Percentiles rank a stretch among this genome's conserved stretches.
These are phyloP conservation scores for Drosophila meridionalis DNA, from an alignment of 2,888 invertebrate genomes.

Conservation along the genomic window DNA sequence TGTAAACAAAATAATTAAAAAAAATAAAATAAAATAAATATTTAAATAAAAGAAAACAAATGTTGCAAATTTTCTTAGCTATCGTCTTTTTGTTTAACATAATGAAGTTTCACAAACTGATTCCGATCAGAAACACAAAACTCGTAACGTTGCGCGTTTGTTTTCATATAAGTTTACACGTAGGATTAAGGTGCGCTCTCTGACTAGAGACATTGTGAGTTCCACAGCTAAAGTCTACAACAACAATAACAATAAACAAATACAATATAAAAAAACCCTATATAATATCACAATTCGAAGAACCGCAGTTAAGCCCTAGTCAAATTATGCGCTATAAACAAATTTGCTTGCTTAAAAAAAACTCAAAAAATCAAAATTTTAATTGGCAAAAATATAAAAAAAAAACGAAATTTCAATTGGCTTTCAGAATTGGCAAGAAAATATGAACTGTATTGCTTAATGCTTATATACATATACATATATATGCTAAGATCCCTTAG, in stretches of 20 bases:
- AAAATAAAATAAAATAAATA: conserved; percentile 1
- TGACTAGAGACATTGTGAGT: conserved; percentile 83
- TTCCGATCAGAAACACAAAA: conserved; percentile 33
- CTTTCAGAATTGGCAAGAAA: conserved; percentile 40
- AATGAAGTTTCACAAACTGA: conserved; percentile 36
- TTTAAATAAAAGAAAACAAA: conserved; percentile 46
- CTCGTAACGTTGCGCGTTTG: conserved; percentile 63
- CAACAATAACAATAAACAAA: conserved; percentile 11
- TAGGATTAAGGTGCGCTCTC: conserved; percentile 82
- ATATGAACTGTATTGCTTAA: conserved; percentile 31
- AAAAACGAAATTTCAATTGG: conserved; percentile 34
- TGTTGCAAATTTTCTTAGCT: conserved; percentile 49
- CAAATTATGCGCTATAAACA: conserved; percentile 40
- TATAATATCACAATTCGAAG: conserved; percentile 14
- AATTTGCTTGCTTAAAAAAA: conserved; percentile 51
- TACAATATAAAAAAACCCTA: conserved; percentile 12
- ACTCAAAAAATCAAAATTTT: not conserved
- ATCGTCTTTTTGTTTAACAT: conserved; percentile 42
- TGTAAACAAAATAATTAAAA: conserved; percentile 35
- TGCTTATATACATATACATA: conserved; percentile 30
- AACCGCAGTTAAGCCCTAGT: conserved; percentile 28
- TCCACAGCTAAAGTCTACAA: conserved; percentile 33
- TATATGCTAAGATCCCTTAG: conserved; percentile 20
- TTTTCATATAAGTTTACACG: conserved; percentile 80
- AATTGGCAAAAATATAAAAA: conserved; percentile 11